phyloP scores from a whole-genome alignment of 2,888 invertebrate species.

The Nowickia ferox region DNA sequence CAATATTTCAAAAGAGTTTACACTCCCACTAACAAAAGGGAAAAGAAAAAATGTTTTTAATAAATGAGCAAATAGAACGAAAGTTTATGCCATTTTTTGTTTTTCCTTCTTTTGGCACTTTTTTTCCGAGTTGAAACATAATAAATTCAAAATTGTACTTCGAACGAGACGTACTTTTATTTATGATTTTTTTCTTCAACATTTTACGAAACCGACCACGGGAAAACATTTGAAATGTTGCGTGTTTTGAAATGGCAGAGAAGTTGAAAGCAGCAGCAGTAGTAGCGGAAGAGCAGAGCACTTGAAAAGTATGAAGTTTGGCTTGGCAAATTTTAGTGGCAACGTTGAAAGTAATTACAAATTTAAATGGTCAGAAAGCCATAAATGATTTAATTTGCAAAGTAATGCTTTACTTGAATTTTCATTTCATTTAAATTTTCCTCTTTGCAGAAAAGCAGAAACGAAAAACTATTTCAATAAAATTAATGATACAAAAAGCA shows the following conservation, averaged over 20 bases:
- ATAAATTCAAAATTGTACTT: conserved; percentile 25
- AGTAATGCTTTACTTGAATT: conserved; percentile 23
- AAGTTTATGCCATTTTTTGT: neutral
- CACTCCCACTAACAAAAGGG: neutral
- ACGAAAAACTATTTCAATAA: neutral
- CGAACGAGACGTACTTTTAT: neutral
- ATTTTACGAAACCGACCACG: neutral
- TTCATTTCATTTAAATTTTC: neutral
- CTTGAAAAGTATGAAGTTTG: neutral
- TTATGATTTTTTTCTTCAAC: neutral
- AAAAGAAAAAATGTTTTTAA: neutral
- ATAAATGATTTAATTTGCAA: conserved; percentile 21
- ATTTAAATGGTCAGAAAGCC: conserved; percentile 14
- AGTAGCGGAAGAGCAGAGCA: neutral
- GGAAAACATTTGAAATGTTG: conserved; percentile 28
- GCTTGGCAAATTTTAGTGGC: neutral
- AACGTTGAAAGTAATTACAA: conserved; percentile 26
- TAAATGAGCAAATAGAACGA: neutral
- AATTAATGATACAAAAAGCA: neutral
- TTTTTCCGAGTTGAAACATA: neutral
- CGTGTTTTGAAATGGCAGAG: conserved; percentile 24
- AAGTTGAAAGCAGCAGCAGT: neutral
- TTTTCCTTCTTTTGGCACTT: neutral
- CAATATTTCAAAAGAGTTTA: neutral
- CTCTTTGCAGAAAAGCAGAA: no score